Percentiles rank a stretch among this genome's conserved stretches.
phyloP scores from a whole-genome alignment of 2,888 invertebrate species.

The Euspilapteryx auroguttella region DNA sequence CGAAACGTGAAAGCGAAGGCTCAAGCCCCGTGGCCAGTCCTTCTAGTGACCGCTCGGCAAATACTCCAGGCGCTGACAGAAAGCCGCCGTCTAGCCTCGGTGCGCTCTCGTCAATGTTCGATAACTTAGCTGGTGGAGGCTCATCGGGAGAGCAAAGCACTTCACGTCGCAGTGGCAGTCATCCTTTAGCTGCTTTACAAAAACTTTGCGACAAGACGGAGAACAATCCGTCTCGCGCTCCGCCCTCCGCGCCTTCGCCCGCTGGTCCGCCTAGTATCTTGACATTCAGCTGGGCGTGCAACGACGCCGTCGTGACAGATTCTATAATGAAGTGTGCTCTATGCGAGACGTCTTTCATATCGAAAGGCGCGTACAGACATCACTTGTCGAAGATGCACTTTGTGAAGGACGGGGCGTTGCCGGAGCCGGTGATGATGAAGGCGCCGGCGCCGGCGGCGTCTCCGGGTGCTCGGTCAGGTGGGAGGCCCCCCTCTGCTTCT shows the following conservation, averaged over 20 bases:
- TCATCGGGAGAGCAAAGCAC: conserved; percentile 50
- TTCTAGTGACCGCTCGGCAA: conserved; percentile 74
- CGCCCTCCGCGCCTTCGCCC: conserved; percentile 52
- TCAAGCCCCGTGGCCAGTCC: conserved; percentile 65
- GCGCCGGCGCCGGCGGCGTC: conserved; percentile 45
- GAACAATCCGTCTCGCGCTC: conserved; percentile 66
- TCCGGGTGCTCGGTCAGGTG: conserved; percentile 42
- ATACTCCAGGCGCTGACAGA: conserved; percentile 70
- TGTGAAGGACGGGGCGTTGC: conserved; percentile 87
- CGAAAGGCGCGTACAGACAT: conserved; percentile 95
- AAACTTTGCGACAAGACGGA: conserved; percentile 96
- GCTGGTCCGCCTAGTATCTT: conserved; percentile 81
- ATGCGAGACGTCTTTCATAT: conserved; percentile 94
- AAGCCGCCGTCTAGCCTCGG: conserved; percentile 72
- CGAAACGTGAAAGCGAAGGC: conserved; percentile 59
- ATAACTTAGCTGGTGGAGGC: conserved; percentile 71
- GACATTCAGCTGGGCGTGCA: conserved; percentile 94
- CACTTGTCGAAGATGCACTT: conserved; percentile 96
- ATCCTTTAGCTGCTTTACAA: conserved; percentile 92
- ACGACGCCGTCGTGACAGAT: conserved; percentile 87
- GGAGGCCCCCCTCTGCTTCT: conserved; percentile 32
- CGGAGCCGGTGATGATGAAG: conserved; percentile 71
- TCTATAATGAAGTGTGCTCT: conserved; percentile 93
- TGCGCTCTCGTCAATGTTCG: conserved; percentile 88
- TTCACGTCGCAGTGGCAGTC: conserved; percentile 73